Evolutionary conservation across 23 tunicate genomes (phyloP).

Genomic region (Phallusia fumigata): DNA sequence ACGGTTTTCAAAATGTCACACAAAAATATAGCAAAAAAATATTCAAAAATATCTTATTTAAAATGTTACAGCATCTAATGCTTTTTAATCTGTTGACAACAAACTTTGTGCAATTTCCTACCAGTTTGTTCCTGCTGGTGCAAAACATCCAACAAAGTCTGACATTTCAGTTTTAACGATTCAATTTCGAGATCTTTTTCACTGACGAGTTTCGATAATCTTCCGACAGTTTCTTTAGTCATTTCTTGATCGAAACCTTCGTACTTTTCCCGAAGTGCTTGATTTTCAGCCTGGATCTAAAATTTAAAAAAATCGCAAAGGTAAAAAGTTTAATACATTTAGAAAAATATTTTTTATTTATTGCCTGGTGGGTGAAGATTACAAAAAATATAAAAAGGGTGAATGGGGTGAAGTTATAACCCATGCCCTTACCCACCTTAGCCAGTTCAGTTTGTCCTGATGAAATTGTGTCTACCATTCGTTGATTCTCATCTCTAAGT

Average conservation of each 20-base stretch:
- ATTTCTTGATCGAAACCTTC: slow-evolving; percentile 82
- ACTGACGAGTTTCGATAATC: slow-evolving; percentile 61
- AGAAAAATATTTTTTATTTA: no score
- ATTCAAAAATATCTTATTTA: no score
- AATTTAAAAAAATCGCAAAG: background rate
- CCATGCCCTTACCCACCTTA: slow-evolving; percentile 65
- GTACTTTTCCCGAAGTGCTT: slow-evolving; percentile 35
- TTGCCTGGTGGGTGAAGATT: no score
- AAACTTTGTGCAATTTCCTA: background rate
- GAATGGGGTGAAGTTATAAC: no score
- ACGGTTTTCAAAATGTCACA: no score
- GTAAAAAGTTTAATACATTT: no score
- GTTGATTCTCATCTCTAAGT: slow-evolving; percentile 72
- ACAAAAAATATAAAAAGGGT: no score
- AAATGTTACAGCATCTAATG: no score
- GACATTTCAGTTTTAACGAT: slow-evolving; percentile 74
- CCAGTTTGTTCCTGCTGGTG: slow-evolving; percentile 61
- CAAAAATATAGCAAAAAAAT: no score
- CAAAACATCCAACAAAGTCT: slow-evolving; percentile 72
- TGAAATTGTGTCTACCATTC: slow-evolving; percentile 65
- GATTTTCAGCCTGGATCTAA: slow-evolving; percentile 72
- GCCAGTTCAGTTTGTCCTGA: slow-evolving; percentile 49
- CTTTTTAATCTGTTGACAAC: no score
- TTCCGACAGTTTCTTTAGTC: slow-evolving; percentile 77
- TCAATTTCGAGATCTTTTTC: slow-evolving; percentile 88